These are phyloP conservation scores for Mantis religiosa DNA, from an alignment of 2,888 invertebrate species.

Conservation along the genomic window DNA sequence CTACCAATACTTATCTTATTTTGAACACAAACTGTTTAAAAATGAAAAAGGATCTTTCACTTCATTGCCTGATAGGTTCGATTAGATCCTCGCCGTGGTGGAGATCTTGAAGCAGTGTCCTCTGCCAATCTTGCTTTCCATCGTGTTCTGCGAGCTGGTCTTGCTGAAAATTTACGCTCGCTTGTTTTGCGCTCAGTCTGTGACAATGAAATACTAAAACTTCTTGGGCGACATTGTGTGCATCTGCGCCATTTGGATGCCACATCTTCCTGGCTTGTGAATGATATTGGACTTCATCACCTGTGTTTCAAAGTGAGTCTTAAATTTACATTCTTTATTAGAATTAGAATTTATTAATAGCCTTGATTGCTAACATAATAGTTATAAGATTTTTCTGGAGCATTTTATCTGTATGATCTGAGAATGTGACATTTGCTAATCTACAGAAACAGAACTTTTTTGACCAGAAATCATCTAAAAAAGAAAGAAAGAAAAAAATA, in stretches of 20 bases:
- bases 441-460: too few relatives aligned
- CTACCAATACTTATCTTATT: too few relatives aligned
- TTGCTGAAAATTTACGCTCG: conserved; percentile 35
- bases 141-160: conserved; percentile 33
- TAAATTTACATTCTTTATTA: background rate
- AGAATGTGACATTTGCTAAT: too few relatives aligned
- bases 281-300: conserved; percentile 36
- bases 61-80: conserved; percentile 3
- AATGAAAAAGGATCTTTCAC: too few relatives aligned
- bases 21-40: background rate
- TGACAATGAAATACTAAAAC: conserved; percentile 37
- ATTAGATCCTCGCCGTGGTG: conserved; percentile 15
- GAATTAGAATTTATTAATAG: too few relatives aligned
- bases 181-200: conserved; percentile 36
- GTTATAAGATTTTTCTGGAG: too few relatives aligned
- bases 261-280: conserved; percentile 38
- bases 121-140: conserved; percentile 32
- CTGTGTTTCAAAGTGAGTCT: conserved; percentile 26
- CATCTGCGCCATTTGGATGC: conserved; percentile 37
- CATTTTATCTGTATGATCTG: too few relatives aligned
- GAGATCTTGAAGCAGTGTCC: conserved; percentile 27
- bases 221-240: conserved; percentile 36
- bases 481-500: too few relatives aligned
- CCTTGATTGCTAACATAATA: too few relatives aligned
- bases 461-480: too few relatives aligned